Base-by-base conservation (phyloP, 2,113 vertebrate species). In the Psilopsiagon aurifrons region DNA sequence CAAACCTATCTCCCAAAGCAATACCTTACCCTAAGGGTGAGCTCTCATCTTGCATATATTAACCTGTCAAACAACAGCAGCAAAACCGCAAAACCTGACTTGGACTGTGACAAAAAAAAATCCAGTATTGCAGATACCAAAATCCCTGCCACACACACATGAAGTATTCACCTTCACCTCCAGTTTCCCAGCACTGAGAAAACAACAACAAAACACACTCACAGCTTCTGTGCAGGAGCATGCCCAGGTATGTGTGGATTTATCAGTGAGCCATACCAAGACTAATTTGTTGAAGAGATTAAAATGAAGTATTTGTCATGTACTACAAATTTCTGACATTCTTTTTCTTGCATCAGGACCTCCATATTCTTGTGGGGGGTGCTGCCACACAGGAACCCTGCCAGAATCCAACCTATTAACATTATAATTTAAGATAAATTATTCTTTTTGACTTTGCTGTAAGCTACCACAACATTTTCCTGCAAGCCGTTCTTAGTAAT, bases 241-340 rank as follows among this genome's bases (percentile, higher is more conserved):
- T 73, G 86, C 69, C 71, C 71, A 86, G 88, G 76, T 93, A 88
- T 47, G 67, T 17, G 66, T 7, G 18, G 7, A 23, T 37, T 92
- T 77, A 80, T 18, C 86, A 70, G 68, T 62, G 73, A 94, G 76
- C 76, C 83, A 90, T 43, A 92, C 27, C 49, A 66, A 47, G 24
- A 69, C 43, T 74, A 43, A 89, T 74, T 60, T 70, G n/a, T 33
- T 63, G n/a, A 93, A 74, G 54, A 81, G 46, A 94, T 94, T 96
- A 77, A 83, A 88, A 88, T 54, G 13, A 95, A 94, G 28, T 63
- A 54, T 92, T 90, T 88, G 46, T 46, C 69, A 77, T 12, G 44
- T 64, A 66, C 63, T 63, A 70, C 41, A 88, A n/a, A 87, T 82
- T 75, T 94, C 90, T 94, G 0, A 77, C 63, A 74, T 74, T 83